Evolutionary conservation across 2,888 invertebrate species (phyloP).

Genomic region (Metallyticus violacea): DNA sequence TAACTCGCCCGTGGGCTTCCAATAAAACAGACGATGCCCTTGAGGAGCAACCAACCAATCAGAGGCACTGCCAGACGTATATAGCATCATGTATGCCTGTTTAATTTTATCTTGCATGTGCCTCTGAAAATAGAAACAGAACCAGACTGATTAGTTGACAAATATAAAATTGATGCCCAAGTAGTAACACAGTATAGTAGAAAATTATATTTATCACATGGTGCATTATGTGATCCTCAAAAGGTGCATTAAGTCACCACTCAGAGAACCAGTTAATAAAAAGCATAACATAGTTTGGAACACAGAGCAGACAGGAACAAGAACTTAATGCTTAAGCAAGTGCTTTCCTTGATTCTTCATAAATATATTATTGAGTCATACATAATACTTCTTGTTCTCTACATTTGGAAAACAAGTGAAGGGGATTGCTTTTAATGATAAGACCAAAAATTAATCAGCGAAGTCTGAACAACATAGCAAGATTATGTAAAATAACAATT

Average conservation of each 20-base stretch:
- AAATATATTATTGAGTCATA: not conserved
- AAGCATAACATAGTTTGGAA: not conserved
- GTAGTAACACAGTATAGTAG: not conserved
- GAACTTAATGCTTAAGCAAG: not conserved
- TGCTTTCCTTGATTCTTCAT: too few species aligned
- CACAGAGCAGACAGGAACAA: not conserved
- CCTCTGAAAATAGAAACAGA: constrained; percentile 32
- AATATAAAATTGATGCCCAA: constrained; percentile 31
- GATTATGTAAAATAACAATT: too few species aligned
- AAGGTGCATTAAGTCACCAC: not conserved
- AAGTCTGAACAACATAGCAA: too few species aligned
- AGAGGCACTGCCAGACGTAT: constrained; percentile 32
- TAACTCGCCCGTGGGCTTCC: constrained; percentile 29
- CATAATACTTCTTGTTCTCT: too few species aligned
- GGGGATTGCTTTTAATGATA: too few species aligned
- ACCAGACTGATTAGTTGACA: constrained; percentile 33
- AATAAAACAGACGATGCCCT: constrained; percentile 25
- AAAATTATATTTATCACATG: not conserved
- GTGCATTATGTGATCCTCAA: not conserved
- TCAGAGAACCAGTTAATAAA: not conserved
- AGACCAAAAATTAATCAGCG: too few species aligned
- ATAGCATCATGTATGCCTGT: constrained; percentile 9
- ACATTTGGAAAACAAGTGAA: too few species aligned
- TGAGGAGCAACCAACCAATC: constrained; percentile 32
- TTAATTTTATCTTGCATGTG: constrained; percentile 31